Base-by-base conservation (phyloP, 2,113 vertebrate genomes). In the Sminthopsis crassicaudata region DNA sequence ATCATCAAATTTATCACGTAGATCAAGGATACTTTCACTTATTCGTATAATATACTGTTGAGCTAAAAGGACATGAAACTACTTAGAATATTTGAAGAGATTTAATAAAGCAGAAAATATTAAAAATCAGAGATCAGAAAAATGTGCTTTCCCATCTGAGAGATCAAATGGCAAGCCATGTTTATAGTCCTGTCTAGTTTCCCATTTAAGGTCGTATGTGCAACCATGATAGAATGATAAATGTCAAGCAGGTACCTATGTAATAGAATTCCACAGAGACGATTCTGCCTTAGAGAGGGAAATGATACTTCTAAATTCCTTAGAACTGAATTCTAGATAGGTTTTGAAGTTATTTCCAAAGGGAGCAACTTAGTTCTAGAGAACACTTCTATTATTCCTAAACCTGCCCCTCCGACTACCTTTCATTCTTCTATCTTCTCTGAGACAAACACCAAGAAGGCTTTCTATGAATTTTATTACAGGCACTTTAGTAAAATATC, bases 21-120 rank as follows among this genome's bases (percentile, higher is more conserved):
- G 96, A 22, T 97, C 92, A 54, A 94, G 92, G 22, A 98, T 84
- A 88, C 46, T 98, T 94, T 42, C 89, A 93, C 98, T 98, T 93
- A 93, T 98, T 97, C 98, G 98, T 97, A 98, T 98, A 94, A 99
- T 98, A 91, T 99, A 99, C 25, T 76, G 84, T 94, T 96, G 48
- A 60, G 96, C 99, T 99, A 96, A 93, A 94, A 95, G 53, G 95
- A 96, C 91, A 95, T 95, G 60, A 95, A 91, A 30, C 60, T 94
- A 90, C 0, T 48, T 30, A 10, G 54, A 91, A 53, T 50, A 97
- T 94, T 96, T 76, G 91, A 90, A 84, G 23, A 84, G n/a, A 42
- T 84, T 84, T 42, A 84, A 42, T 22, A 42, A 42, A 84, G 36
- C 4, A 36, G 30, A 67, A 67, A 22, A 42, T 42, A 84, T 42